Conservation (phyloP, 2,888 invertebrate species). For the Steromphala cineraria region DNA sequence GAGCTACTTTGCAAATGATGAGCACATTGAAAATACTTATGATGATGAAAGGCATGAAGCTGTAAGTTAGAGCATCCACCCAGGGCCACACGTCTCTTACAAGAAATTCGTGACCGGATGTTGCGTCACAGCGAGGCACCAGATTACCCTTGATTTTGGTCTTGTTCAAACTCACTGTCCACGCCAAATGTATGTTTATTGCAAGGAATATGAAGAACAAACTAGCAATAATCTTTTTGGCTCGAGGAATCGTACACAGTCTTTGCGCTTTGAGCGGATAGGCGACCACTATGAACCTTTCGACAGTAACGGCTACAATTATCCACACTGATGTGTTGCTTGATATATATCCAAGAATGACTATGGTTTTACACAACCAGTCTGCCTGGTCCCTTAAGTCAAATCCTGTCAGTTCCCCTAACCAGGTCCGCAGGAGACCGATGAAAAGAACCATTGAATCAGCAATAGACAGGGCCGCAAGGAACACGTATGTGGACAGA, state of each 20-base stretch:
- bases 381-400: conserved; percentile 57
- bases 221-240: not conserved
- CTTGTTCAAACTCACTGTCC: not conserved
- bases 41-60: conserved; percentile 67
- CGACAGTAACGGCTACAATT: conserved; percentile 20
- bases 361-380: conserved; percentile 64
- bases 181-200: not conserved
- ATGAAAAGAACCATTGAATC: conserved; percentile 69
- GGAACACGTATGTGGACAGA: conserved; percentile 69
- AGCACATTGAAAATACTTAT: conserved; percentile 58
- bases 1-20: conserved; percentile 41
- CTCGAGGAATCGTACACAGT: not conserved
- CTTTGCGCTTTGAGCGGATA: not conserved
- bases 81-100: conserved; percentile 67
- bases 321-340: conserved; percentile 72
- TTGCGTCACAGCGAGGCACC: not conserved
- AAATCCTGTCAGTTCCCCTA: conserved; percentile 62
- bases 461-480: conserved; percentile 67
- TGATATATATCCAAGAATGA: conserved; percentile 62
- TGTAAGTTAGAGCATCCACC: conserved; percentile 70
- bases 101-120: conserved; percentile 26
- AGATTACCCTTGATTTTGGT: no score
- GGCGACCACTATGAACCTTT: not conserved
- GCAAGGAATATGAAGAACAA: not conserved
- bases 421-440: conserved; percentile 69